A percentile compares a stretch with the other conserved stretches of the same genome.
Evolutionary conservation across 2,888 invertebrate genomes (phyloP).

Genomic region (Dolomedes plantarius): DNA sequence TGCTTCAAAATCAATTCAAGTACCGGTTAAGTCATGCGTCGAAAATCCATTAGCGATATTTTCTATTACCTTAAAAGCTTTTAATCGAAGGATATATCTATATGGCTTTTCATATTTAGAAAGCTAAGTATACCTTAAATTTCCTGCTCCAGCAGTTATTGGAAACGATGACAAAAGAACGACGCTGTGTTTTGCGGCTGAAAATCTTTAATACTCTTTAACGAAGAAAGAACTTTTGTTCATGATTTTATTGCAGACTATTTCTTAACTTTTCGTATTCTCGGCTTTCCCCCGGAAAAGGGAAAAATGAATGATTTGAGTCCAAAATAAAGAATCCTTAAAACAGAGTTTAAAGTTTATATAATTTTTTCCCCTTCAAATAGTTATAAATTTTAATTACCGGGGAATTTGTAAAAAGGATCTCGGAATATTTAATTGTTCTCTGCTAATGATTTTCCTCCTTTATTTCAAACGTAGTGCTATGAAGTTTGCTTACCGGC

Average conservation of each 20-base stretch:
- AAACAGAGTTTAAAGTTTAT: too few species aligned
- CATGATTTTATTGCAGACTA: background rate
- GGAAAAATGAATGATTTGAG: too few species aligned
- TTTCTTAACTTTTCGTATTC: too few species aligned
- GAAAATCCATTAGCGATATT: background rate
- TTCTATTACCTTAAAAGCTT: conserved; percentile 5
- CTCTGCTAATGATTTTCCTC: too few species aligned
- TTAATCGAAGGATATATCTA: background rate
- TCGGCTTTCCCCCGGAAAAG: too few species aligned
- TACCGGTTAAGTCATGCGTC: background rate
- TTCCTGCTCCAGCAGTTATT: background rate
- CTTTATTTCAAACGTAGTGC: too few species aligned
- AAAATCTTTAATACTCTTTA: background rate
- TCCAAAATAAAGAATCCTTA: too few species aligned
- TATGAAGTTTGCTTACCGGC: too few species aligned
- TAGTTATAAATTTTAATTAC: too few species aligned
- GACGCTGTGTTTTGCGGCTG: background rate
- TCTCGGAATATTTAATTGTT: too few species aligned
- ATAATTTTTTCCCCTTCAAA: too few species aligned
- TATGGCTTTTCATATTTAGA: background rate
- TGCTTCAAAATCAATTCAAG: background rate
- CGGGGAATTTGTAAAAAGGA: too few species aligned
- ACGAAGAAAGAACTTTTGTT: background rate
- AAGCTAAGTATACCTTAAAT: background rate
- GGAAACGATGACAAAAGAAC: background rate